Evolutionary conservation across 2,888 invertebrate species (phyloP).

Genomic region (Agrotis ipsilon): DNA sequence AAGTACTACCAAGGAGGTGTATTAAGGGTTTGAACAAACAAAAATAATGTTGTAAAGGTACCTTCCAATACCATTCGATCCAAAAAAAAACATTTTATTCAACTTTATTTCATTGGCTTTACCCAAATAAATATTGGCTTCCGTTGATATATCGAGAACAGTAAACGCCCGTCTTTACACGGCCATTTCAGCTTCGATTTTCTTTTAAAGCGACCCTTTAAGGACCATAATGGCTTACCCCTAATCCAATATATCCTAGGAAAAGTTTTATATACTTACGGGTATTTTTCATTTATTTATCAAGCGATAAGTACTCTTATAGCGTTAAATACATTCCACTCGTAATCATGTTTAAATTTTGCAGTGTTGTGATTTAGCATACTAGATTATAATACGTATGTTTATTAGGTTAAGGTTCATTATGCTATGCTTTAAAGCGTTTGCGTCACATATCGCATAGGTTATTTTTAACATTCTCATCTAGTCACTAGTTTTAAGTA

Average conservation of each 20-base stretch:
- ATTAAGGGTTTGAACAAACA: no score
- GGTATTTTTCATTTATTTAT: constrained; percentile 22
- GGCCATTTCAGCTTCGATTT: constrained; percentile 21
- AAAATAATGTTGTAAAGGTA: no score
- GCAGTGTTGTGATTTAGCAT: constrained; percentile 82
- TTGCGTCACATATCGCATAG: constrained; percentile 80
- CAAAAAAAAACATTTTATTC: constrained; percentile 25
- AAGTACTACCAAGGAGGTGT: no score
- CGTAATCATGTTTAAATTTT: constrained; percentile 68
- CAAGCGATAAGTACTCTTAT: constrained; percentile 6
- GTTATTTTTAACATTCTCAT: constrained; percentile 61
- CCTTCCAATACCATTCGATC: not conserved
- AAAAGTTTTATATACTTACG: constrained; percentile 15
- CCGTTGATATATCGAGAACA: constrained; percentile 26
- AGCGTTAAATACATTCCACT: constrained; percentile 70
- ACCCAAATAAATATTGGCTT: constrained; percentile 40
- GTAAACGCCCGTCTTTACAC: constrained; percentile 23
- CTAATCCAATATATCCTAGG: constrained; percentile 17
- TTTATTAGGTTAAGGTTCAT: constrained; percentile 67
- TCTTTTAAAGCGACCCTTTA: constrained; percentile 24
- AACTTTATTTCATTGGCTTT: constrained; percentile 29
- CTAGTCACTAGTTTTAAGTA: constrained; percentile 67
- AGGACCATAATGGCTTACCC: constrained; percentile 18
- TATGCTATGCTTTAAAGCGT: constrained; percentile 75
- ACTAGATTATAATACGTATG: constrained; percentile 61